Percentiles rank a stretch among this genome's conserved stretches.
Conservation (phyloP, 2,797 vertebrate genomes). For the Spinus olivaceus region DNA sequence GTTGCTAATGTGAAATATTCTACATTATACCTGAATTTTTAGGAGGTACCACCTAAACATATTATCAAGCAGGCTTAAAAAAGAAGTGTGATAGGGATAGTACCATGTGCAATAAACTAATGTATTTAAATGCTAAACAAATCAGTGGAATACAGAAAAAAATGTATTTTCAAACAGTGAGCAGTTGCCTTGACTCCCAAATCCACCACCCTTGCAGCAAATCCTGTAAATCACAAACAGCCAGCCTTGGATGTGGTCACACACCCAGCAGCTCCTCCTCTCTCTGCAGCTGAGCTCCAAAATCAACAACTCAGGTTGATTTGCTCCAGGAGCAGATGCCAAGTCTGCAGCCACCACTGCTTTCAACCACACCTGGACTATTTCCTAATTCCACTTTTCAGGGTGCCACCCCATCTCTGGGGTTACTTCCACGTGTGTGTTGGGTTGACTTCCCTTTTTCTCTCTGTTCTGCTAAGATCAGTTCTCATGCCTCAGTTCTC, state of each 20-base stretch:
- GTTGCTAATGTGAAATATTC: neutral
- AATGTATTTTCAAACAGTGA: neutral
- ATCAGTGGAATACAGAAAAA: neutral
- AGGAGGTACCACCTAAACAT: neutral
- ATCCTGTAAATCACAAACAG: neutral
- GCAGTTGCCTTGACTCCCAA: neutral
- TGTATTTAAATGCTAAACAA: neutral
- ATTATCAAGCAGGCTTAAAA: neutral
- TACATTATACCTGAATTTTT: neutral
- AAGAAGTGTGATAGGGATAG: rapidly evolving
- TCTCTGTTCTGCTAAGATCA: neutral
- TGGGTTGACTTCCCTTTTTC: neutral
- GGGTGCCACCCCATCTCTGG: neutral
- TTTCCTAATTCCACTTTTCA: neutral
- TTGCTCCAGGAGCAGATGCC: neutral
- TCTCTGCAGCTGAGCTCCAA: neutral
- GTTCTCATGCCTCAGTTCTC: neutral
- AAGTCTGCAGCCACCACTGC: neutral
- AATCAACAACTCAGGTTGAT: neutral
- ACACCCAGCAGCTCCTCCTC: neutral
- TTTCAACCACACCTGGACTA: rapidly evolving
- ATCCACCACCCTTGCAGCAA: neutral
- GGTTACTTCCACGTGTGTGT: neutral
- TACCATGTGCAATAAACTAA: neutral
- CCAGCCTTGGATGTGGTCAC: neutral